A percentile compares a stretch with the other conserved stretches of the same genome.
These are phyloP conservation scores for Butorides virescens DNA, from an alignment of 2,113 vertebrate genomes.

Conservation along the genomic window DNA sequence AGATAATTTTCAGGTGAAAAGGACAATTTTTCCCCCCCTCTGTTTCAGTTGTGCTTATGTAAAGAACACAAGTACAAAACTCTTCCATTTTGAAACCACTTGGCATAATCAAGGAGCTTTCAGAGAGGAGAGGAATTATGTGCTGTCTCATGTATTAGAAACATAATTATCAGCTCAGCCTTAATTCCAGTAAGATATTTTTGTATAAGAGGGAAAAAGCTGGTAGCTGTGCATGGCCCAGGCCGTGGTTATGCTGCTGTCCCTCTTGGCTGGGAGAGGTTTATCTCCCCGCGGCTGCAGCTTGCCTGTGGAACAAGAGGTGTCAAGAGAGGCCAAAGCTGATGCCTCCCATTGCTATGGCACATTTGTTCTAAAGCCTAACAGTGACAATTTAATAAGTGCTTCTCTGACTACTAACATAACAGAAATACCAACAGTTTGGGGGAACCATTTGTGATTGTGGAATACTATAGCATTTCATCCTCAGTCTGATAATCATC, in stretches of 20 bases:
- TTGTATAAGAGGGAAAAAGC: not conserved
- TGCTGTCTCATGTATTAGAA: not conserved
- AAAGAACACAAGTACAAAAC: not conserved
- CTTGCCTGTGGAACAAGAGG: not conserved
- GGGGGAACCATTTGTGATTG: not conserved
- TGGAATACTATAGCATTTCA: not conserved
- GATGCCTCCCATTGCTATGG: not conserved
- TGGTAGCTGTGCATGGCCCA: not conserved
- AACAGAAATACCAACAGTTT: not conserved
- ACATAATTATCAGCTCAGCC: not conserved
- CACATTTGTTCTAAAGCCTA: not conserved
- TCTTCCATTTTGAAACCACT: not conserved
- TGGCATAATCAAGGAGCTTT: not conserved
- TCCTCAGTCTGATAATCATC: not conserved
- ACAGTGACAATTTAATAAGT: not conserved
- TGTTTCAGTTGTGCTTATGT: not conserved
- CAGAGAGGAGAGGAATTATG: not conserved
- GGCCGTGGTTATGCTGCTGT: not conserved
- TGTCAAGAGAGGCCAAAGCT: not conserved
- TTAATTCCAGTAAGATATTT: not conserved
- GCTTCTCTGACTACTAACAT: not conserved
- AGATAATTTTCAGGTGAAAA: not conserved
- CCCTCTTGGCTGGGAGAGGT: not conserved
- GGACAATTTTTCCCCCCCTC: rapidly evolving
- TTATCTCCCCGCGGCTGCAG: not conserved